A percentile compares a stretch with the other conserved stretches of the same genome.
These are phyloP conservation scores for Bos indicus DNA, from an alignment of 2,113 vertebrate species.

Conservation along the genomic window DNA sequence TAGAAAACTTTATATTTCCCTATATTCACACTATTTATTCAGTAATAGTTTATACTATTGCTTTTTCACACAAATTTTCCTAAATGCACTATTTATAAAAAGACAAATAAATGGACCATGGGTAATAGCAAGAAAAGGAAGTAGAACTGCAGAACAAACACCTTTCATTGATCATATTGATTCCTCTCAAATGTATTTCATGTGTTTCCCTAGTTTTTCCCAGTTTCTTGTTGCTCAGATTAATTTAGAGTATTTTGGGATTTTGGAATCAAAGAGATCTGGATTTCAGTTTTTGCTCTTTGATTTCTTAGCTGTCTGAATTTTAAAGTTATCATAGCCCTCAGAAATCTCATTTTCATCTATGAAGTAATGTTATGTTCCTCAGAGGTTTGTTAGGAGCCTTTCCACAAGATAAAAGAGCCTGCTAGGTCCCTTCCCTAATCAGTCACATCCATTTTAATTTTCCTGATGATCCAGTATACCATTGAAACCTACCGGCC, in stretches of 20 bases:
- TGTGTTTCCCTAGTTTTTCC: not conserved
- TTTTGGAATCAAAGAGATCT: not conserved
- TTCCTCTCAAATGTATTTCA: not conserved
- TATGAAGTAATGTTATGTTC: not conserved
- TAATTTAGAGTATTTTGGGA: not conserved
- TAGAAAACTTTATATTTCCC: not conserved
- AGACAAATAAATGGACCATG: not conserved
- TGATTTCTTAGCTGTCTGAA: not conserved
- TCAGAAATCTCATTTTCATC: not conserved
- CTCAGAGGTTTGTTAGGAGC: not conserved
- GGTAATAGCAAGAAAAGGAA: not conserved
- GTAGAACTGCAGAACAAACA: not conserved
- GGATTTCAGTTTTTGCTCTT: not conserved
- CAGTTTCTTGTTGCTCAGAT: not conserved
- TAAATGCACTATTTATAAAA: not conserved
- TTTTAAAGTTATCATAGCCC: not conserved
- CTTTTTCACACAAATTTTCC: not conserved
- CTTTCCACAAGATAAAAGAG: not conserved
- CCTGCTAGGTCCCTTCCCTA: not conserved
- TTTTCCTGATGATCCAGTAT: not conserved
- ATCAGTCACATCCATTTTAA: not conserved
- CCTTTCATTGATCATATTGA: not conserved
- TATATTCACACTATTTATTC: not conserved
- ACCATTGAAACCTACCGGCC: not conserved
- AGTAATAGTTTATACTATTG: not conserved